These are phyloP conservation scores for Drosophila obscura DNA, from an alignment of 1,140 invertebrate genomes.

Conservation along the genomic window DNA sequence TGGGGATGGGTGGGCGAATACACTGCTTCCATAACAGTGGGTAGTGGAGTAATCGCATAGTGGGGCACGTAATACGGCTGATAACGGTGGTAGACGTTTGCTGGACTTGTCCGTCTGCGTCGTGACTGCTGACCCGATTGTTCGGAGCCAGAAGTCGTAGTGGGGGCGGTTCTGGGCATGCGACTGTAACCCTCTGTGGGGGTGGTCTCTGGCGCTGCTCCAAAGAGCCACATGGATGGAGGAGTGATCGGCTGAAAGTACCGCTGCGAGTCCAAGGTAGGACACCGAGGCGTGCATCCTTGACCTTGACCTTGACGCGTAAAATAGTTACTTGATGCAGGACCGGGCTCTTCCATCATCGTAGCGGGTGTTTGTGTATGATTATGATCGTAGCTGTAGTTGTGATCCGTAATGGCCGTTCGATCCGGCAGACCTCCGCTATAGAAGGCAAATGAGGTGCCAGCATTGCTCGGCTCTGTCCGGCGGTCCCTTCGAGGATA, in stretches of 20 bases:
- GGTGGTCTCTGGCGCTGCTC: conserved; percentile 11
- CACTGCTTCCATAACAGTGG: conserved; percentile 42
- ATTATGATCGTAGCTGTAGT: conserved; percentile 64
- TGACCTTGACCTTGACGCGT: conserved; percentile 12
- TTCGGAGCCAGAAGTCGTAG: conserved; percentile 13
- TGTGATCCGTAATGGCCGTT: conserved; percentile 60
- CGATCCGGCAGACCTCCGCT: conserved; percentile 65
- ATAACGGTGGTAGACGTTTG: conserved; percentile 60
- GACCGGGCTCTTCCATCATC: conserved; percentile 33
- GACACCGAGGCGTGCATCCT: conserved; percentile 45
- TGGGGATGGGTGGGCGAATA: conserved; percentile 27
- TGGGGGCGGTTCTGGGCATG: background rate
- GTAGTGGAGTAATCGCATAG: conserved; percentile 57
- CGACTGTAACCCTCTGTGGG: conserved; percentile 11
- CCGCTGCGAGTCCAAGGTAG: conserved; percentile 61
- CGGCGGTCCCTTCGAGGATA: conserved; percentile 28
- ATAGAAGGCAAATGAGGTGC: conserved; percentile 70
- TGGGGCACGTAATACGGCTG: conserved; percentile 68
- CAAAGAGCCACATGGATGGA: conserved; percentile 56
- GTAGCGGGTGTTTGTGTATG: conserved; percentile 32
- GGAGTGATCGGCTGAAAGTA: conserved; percentile 67
- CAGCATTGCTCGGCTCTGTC: conserved; percentile 29
- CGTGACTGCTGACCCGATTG: conserved; percentile 21
- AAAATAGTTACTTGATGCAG: conserved; percentile 19
- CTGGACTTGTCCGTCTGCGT: conserved; percentile 51